Evolutionary conservation across 2,888 invertebrate genomes (phyloP), one percentile per base, ranked within the genome.

Genomic region (Dicyrtomina minuta): DNA sequence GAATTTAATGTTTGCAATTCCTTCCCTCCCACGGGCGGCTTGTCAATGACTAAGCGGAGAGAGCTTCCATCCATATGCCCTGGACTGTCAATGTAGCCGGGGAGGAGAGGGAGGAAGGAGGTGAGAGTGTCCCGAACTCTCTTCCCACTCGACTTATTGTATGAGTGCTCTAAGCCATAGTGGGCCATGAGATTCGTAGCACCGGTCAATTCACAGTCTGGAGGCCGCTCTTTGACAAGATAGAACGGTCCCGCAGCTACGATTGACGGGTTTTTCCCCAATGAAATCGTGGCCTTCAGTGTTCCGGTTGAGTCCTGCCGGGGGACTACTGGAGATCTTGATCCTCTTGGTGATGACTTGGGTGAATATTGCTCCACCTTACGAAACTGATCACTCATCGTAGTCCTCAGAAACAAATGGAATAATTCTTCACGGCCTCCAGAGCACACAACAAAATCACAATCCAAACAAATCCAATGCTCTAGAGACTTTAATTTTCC

Each of bases 241-340:
- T 97, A 97, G 84, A 97, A 97, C 80, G 96, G 96, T 80, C 96
- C 96, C 84, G 93, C 93, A 83, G 95, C 94, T 83, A 96, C 93
- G 80, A 97, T 96, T 70, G 96, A 92, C 70, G 97, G 96, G 82
- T 95, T 96, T 84, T 96, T 96, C 79, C 96, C 96, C 15, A 67
- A 60, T 75, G 95, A 93, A 85, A 97, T 97, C 79, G 96, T 97
- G 79, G 96, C 96, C 86, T 96, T 96, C 79, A 97, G 87, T 75
- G 96, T 97, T 80, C 96, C 97, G 79, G 96, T 95, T 73, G 96
- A 95, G 85, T 97, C 96, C 84, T 96, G 95, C 77, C 96, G 88
- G 79, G 94, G 93, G 81, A 96, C 95, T 6, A 68, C 65, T 80
- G 96, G 96, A 81, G 95, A 95, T 82, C 95, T 89, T 79, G 91